These are phyloP conservation scores for Noctua pronuba DNA, from an alignment of 2,888 invertebrate species.

Conservation along the genomic window DNA sequence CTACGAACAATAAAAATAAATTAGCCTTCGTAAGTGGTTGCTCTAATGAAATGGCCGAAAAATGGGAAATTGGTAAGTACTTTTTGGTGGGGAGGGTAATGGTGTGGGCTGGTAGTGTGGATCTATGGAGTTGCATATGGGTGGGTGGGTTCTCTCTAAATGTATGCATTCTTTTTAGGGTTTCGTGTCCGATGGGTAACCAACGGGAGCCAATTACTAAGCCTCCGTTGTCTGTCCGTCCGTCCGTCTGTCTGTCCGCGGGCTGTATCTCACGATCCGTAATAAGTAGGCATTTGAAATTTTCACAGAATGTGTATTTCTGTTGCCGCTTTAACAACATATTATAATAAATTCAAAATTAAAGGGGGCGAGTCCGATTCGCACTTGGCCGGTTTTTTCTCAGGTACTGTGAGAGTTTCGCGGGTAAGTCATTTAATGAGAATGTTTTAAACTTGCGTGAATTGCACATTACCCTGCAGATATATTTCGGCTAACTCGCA, in stretches of 20 bases:
- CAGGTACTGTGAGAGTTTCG: neutral
- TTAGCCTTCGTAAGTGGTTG: slow-evolving; percentile 64
- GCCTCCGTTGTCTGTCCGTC: too few relatives aligned
- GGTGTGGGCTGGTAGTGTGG: neutral
- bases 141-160: neutral
- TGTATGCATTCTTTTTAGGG: neutral
- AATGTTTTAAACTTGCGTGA: neutral
- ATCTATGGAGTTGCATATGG: slow-evolving; percentile 5
- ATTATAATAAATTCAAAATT: too few relatives aligned
- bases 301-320: too few relatives aligned
- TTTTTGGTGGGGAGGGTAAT: slow-evolving; percentile 19
- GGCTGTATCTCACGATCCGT: too few relatives aligned
- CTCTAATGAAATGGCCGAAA: slow-evolving; percentile 67
- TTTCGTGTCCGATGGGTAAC: too few relatives aligned
- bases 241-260: too few relatives aligned
- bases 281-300: too few relatives aligned
- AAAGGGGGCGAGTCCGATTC: too few relatives aligned
- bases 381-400: too few relatives aligned
- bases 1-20: slow-evolving; percentile 68
- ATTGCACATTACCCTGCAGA: neutral
- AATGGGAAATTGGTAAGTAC: slow-evolving; percentile 41
- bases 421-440: neutral
- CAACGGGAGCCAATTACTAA: too few relatives aligned
- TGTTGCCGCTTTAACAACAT: too few relatives aligned
- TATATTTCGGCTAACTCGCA: too few relatives aligned